Evolutionary conservation across 2,113 vertebrate species (phyloP).

Genomic region (Callithrix jacchus): DNA sequence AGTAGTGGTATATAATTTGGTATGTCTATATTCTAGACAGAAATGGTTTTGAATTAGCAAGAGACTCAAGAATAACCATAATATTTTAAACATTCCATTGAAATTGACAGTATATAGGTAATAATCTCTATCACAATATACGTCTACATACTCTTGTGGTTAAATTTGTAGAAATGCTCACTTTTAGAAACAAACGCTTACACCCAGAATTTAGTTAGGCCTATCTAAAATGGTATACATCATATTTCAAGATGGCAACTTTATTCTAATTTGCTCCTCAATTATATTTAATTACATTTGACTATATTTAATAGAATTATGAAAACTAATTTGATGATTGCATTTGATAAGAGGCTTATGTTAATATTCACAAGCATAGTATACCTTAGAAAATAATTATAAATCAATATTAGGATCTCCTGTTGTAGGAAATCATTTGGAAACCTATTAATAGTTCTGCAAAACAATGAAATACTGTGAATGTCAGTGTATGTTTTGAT

Average conservation of each 20-base stretch:
- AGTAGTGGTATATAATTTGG: neutral
- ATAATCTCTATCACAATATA: neutral
- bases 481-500: slow-evolving; percentile 28
- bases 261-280: neutral
- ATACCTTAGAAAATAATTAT: slow-evolving; percentile 23
- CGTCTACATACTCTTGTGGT: neutral
- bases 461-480: slow-evolving; percentile 18
- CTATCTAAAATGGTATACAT: neutral
- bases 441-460: slow-evolving; percentile 8
- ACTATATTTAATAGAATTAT: slow-evolving; percentile 20
- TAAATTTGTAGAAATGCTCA: neutral
- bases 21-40: neutral
- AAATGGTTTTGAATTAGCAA: neutral
- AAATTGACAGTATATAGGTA: neutral
- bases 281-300: neutral
- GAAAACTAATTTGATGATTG: neutral
- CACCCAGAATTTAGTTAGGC: neutral
- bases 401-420: slow-evolving; percentile 17
- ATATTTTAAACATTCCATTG: neutral
- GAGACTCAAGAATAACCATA: neutral
- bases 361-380: slow-evolving; percentile 41
- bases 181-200: neutral
- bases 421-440: slow-evolving; percentile 22
- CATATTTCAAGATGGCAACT: neutral
- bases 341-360: slow-evolving; percentile 13